Conservation (phyloP, 1,140 invertebrate species). For the Bombus terrestris region DNA sequence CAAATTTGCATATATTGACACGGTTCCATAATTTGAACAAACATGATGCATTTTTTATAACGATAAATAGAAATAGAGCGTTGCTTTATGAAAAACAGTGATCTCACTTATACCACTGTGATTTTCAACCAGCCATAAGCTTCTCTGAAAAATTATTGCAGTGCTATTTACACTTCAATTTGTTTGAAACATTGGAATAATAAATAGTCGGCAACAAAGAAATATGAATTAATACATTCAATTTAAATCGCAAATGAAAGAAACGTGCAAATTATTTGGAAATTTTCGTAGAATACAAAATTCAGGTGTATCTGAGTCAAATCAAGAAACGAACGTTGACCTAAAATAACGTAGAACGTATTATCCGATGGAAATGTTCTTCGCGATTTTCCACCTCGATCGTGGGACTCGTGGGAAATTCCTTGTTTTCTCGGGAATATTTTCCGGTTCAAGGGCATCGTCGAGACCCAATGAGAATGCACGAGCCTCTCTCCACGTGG, state of each 20-base stretch:
- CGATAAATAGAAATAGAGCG: too few species aligned
- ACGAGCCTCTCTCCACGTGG: neutral
- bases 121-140: neutral
- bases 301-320: neutral
- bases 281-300: neutral
- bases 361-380: neutral
- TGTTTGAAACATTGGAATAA: neutral
- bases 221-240: neutral
- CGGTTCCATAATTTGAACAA: neutral
- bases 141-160: neutral
- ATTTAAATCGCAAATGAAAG: neutral
- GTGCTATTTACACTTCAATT: neutral
- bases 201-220: neutral
- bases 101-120: neutral
- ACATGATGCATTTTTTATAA: too few species aligned
- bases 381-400: neutral
- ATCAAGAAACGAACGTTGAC: neutral
- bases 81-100: too few species aligned
- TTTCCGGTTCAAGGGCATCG: constrained; percentile 29
- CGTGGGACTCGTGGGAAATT: neutral
- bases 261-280: neutral
- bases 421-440: constrained; percentile 15
- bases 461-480: neutral
- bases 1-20: too few species aligned
- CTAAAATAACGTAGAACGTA: neutral